A percentile compares a stretch with the other conserved stretches of the same genome.
Conservation (phyloP, 2,113 vertebrate genomes). For the Emydura subglobosa region DNA sequence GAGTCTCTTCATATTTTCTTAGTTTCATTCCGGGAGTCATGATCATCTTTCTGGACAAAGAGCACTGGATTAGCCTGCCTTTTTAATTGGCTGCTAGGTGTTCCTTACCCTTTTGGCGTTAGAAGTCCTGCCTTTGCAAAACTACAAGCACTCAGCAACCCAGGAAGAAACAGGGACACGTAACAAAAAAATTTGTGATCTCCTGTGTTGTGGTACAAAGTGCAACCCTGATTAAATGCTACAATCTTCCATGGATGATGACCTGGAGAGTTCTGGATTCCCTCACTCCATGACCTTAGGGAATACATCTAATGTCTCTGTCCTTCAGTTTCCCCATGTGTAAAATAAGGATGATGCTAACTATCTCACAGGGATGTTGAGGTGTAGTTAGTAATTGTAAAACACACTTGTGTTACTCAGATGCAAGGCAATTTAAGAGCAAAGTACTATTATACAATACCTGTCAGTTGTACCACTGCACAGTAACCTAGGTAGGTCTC, state of each 20-base stretch:
- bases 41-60: neutral
- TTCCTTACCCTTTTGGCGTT: accelerated
- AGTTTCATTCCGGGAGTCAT: neutral
- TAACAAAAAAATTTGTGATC: neutral
- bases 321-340: neutral
- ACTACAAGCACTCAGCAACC: neutral
- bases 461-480: neutral
- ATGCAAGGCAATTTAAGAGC: neutral
- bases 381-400: neutral
- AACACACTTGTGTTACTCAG: neutral
- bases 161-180: neutral
- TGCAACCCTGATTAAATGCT: neutral
- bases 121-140: neutral
- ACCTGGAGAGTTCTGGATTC: neutral
- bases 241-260: neutral
- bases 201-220: neutral
- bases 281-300: neutral
- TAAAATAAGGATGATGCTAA: neutral
- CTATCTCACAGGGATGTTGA: neutral
- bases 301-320: neutral
- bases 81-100: neutral
- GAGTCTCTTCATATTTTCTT: neutral
- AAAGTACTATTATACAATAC: neutral
- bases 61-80: accelerated
- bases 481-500: neutral